Evolutionary conservation across 2,888 invertebrate species (phyloP).

Genomic region (Leucophora obtusa): DNA sequence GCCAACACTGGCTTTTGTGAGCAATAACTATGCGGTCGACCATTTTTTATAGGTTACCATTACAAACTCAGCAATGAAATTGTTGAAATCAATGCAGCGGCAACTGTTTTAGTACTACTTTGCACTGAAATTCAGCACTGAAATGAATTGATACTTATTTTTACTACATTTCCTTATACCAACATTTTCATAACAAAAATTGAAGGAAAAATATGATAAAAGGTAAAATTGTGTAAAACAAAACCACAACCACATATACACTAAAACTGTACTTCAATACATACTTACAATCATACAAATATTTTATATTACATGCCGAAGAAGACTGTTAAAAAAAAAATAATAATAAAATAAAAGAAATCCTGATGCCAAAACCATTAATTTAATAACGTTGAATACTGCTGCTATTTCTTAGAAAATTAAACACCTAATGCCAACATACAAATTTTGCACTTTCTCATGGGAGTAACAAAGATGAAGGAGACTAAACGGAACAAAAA

Average conservation of each 20-base stretch:
- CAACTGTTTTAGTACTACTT: constrained; percentile 41
- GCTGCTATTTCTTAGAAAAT: constrained; percentile 36
- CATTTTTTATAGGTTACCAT: constrained; percentile 27
- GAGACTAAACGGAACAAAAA: neutral
- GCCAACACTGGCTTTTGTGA: neutral
- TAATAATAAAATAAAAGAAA: neutral
- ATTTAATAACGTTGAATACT: constrained; percentile 47
- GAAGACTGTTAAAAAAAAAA: constrained; percentile 33
- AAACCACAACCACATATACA: constrained; percentile 18
- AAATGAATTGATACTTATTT: constrained; percentile 23
- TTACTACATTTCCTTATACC: neutral
- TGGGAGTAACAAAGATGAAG: neutral
- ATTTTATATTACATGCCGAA: constrained; percentile 33
- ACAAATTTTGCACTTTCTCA: neutral
- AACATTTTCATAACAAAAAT: constrained; percentile 18
- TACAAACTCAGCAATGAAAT: constrained; percentile 42
- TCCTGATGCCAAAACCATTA: constrained; percentile 52
- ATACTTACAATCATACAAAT: neutral
- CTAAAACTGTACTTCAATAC: neutral
- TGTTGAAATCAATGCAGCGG: constrained; percentile 50
- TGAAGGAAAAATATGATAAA: neutral
- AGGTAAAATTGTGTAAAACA: constrained; percentile 24
- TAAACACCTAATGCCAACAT: constrained; percentile 34
- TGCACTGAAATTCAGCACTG: constrained; percentile 17
- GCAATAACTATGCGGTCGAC: constrained; percentile 42